phyloP scores from a whole-genome alignment of 2,113 vertebrate genomes.

The Etheostoma cragini region DNA sequence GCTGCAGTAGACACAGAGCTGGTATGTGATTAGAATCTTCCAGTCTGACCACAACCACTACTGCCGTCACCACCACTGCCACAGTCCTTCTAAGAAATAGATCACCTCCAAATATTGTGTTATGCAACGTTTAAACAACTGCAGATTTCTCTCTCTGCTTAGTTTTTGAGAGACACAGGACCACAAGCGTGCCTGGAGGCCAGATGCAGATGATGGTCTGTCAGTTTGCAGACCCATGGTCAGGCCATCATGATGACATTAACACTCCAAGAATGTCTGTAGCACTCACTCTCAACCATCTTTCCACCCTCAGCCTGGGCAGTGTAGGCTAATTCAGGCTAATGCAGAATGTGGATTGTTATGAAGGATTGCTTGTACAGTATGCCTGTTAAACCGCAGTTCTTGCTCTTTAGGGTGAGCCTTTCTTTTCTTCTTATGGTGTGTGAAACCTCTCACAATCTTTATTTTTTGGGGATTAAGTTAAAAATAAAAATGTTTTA shows the following conservation, averaged over 20 bases:
- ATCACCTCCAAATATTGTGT: slow-evolving; percentile 71
- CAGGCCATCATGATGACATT: slow-evolving; percentile 74
- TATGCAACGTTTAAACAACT: slow-evolving; percentile 76
- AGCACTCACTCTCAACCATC: slow-evolving; percentile 66
- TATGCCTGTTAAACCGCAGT: slow-evolving; percentile 59
- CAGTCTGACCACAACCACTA: slow-evolving; percentile 58
- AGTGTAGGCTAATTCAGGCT: slow-evolving; percentile 44
- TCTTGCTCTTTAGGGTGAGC: slow-evolving; percentile 41
- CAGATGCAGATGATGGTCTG: slow-evolving; percentile 77
- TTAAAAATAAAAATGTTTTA: no score
- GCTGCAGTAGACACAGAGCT: slow-evolving; percentile 41
- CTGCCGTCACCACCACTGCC: slow-evolving; percentile 60
- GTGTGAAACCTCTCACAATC: slow-evolving; percentile 7
- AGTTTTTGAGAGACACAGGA: slow-evolving; percentile 61
- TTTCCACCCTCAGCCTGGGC: slow-evolving; percentile 71
- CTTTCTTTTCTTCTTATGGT: slow-evolving; percentile 20
- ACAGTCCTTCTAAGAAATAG: slow-evolving; percentile 61
- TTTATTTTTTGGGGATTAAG: not conserved
- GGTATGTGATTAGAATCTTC: slow-evolving; percentile 59
- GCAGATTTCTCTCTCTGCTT: slow-evolving; percentile 65
- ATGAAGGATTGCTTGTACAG: slow-evolving; percentile 53
- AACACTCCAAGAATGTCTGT: slow-evolving; percentile 77
- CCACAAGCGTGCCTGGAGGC: slow-evolving; percentile 78
- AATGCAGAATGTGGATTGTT: slow-evolving; percentile 54
- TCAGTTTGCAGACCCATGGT: slow-evolving; percentile 75